Percentiles rank a stretch among this genome's conserved stretches.
Conservation (phyloP, 2,888 invertebrate genomes). For the Protonemura montana region DNA sequence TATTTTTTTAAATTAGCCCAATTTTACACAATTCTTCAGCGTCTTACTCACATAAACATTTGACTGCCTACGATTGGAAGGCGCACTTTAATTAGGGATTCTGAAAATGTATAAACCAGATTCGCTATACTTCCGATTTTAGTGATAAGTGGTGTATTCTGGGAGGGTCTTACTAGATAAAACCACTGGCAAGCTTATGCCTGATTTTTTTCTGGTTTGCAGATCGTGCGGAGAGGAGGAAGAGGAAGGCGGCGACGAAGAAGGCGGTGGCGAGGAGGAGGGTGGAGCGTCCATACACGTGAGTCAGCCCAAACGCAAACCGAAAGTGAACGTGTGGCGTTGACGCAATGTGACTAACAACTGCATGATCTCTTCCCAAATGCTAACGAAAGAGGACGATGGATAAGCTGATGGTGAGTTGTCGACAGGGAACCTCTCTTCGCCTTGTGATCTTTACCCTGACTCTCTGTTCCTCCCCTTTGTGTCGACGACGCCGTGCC, state of each 20-base stretch:
- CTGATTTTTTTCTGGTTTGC: conserved; percentile 49
- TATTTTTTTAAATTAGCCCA: too few relatives aligned
- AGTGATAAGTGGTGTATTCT: too few relatives aligned
- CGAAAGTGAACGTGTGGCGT: background rate
- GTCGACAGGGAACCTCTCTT: background rate
- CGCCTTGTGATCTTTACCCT: conserved; percentile 16
- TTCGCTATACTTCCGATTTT: too few relatives aligned
- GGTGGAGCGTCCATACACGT: conserved; percentile 93
- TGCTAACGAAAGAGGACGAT: conserved; percentile 58
- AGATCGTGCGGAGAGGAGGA: conserved; percentile 96
- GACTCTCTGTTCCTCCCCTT: background rate
- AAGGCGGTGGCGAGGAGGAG: conserved; percentile 68
- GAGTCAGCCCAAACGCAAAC: conserved; percentile 59
- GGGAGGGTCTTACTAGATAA: too few relatives aligned
- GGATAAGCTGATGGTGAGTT: conserved; percentile 64
- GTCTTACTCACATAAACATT: too few relatives aligned
- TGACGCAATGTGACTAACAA: background rate
- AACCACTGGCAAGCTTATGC: background rate
- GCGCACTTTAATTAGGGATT: too few relatives aligned
- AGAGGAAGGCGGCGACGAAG: conserved; percentile 93
- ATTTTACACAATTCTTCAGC: too few relatives aligned
- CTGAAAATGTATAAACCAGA: too few relatives aligned
- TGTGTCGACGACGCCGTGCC: background rate
- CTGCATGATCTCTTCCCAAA: background rate
- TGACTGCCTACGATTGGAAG: too few relatives aligned